Conservation (phyloP, 1,140 invertebrate species). For the Zaprionus camerounensis region DNA sequence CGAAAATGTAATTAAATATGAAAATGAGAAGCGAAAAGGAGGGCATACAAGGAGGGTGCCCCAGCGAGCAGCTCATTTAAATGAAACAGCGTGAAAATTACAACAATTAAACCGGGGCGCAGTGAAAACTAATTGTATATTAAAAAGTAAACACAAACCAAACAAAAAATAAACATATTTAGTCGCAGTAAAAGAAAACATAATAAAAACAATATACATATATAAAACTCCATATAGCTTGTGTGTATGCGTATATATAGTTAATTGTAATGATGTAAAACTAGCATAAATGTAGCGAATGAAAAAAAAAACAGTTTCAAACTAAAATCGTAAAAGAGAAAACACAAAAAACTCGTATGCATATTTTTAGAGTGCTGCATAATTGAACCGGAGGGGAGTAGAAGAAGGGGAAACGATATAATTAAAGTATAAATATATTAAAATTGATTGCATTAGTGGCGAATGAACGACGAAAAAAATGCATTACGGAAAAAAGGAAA, state of each 20-base stretch:
- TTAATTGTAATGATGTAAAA: conserved; percentile 73
- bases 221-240: conserved; percentile 63
- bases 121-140: conserved; percentile 69
- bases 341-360: conserved; percentile 54
- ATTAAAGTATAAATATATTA: conserved; percentile 62
- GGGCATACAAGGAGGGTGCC: neutral
- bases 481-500: conserved; percentile 6
- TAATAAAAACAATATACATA: conserved; percentile 46
- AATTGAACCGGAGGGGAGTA: conserved; percentile 46
- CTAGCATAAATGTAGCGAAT: conserved; percentile 55
- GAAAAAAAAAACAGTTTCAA: conserved; percentile 27
- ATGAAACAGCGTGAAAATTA: conserved; percentile 62
- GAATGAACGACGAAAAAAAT: conserved; percentile 37
- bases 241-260: conserved; percentile 61
- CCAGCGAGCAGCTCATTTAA: conserved; percentile 61
- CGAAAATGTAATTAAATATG: conserved; percentile 78
- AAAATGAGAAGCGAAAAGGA: conserved; percentile 49
- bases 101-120: conserved; percentile 64
- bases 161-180: conserved; percentile 38
- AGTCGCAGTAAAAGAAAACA: conserved; percentile 50
- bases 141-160: conserved; percentile 37
- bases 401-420: conserved; percentile 38
- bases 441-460: conserved; percentile 67
- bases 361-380: conserved; percentile 67
- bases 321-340: conserved; percentile 46